Percentiles rank a stretch among this genome's conserved stretches.
Evolutionary conservation across 2,888 invertebrate species (phyloP).

Genomic region (Lissocephala sabroskyi): DNA sequence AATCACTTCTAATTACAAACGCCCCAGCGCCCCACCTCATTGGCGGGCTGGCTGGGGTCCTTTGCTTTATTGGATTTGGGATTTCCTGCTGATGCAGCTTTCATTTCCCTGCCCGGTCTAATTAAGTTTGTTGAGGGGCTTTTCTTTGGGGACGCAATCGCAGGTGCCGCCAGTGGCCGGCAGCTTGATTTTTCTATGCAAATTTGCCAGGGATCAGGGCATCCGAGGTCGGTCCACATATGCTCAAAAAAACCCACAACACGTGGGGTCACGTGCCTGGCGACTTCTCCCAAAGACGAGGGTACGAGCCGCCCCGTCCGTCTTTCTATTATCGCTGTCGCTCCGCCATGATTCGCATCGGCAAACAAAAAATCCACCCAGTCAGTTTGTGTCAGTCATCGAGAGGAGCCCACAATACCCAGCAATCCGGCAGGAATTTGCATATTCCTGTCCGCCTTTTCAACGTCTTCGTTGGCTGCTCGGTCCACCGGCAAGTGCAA

Average conservation of each 20-base stretch:
- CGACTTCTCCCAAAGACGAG: slow-evolving; percentile 4
- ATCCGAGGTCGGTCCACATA: slow-evolving; percentile 19
- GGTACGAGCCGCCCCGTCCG: slow-evolving; percentile 1
- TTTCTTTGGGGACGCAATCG: no score
- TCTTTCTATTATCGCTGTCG: slow-evolving; percentile 31
- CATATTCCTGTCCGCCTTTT: slow-evolving; percentile 24
- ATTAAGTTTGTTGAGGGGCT: slow-evolving; percentile 39
- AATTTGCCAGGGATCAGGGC: slow-evolving; percentile 12
- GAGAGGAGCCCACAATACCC: slow-evolving; percentile 19
- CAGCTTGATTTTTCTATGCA: slow-evolving; percentile 44
- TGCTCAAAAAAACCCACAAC: slow-evolving; percentile 8
- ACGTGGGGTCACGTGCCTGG: slow-evolving; percentile 48
- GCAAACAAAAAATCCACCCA: slow-evolving; percentile 33
- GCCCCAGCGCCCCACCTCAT: slow-evolving; percentile 19
- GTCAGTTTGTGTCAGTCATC: slow-evolving; percentile 5
- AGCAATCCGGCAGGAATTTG: slow-evolving; percentile 38
- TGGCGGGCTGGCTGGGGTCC: slow-evolving; percentile 27
- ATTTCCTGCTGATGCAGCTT: slow-evolving; percentile 55
- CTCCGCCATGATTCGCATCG: slow-evolving; percentile 57
- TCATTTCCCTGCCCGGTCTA: slow-evolving; percentile 16
- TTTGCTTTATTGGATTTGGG: slow-evolving; percentile 64
- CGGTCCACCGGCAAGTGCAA: no score
- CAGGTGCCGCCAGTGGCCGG: slow-evolving; percentile 12
- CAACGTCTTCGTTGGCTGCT: no score
- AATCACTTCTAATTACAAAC: slow-evolving; percentile 49